Evolutionary conservation across 2,797 vertebrate species (phyloP).

Genomic region (Chloroceryle amazona): DNA sequence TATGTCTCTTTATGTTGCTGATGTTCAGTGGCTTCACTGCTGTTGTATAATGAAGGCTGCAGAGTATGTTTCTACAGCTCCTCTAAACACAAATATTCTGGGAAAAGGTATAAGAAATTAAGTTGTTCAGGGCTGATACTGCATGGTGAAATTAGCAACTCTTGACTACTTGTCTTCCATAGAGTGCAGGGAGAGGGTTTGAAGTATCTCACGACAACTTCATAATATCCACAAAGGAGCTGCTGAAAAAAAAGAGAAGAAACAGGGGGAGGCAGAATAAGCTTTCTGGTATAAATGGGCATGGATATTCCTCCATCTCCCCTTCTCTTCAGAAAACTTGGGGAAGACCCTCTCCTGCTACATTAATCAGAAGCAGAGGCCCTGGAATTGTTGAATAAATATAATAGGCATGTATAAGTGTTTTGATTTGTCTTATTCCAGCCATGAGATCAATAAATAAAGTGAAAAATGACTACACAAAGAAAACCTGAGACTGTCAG

Average conservation of each 20-base stretch:
- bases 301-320: not conserved
- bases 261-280: not conserved
- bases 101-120: not conserved
- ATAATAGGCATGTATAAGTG: not conserved
- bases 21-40: not conserved
- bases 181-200: not conserved
- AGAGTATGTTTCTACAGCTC: not conserved
- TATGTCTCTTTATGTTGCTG: not conserved
- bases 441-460: slow-evolving; percentile 46
- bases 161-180: not conserved
- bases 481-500: slow-evolving; percentile 10
- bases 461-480: slow-evolving; percentile 20
- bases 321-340: not conserved
- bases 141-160: not conserved
- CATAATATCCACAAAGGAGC: not conserved
- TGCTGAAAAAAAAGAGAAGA: not conserved
- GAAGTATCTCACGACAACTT: not conserved
- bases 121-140: not conserved
- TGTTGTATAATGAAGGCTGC: not conserved
- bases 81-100: not conserved
- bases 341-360: not conserved
- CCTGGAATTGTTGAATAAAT: not conserved
- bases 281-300: not conserved
- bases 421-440: slow-evolving; percentile 51
- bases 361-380: slow-evolving; percentile 15